phyloP scores from a whole-genome alignment of 1,140 invertebrate genomes.

The Nomia melanderi region DNA sequence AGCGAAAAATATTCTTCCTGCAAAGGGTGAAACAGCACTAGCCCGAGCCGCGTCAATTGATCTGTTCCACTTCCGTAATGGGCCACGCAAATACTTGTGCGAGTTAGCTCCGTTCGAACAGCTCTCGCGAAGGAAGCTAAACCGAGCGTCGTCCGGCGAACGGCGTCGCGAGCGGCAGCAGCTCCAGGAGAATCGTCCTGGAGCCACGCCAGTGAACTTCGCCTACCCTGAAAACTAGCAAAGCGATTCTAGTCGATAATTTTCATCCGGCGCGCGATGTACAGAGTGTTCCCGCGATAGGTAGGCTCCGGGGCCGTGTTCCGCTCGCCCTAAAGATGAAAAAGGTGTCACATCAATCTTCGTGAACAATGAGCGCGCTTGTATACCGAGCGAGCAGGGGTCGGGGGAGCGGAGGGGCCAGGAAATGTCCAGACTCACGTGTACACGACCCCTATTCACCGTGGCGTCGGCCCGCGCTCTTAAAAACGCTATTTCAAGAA shows the following conservation, averaged over 20 bases:
- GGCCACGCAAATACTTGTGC: no score
- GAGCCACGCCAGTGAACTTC: neutral
- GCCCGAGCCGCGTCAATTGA: no score
- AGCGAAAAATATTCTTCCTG: no score
- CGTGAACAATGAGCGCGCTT: no score
- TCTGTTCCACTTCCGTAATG: no score
- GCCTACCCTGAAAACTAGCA: neutral
- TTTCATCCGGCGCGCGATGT: neutral
- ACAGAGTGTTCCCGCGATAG: neutral
- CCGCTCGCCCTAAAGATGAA: neutral
- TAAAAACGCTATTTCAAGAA: neutral
- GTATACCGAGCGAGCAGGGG: no score
- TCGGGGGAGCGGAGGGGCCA: no score
- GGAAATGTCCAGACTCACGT: neutral
- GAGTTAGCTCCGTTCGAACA: no score
- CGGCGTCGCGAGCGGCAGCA: neutral
- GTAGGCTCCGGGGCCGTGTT: neutral
- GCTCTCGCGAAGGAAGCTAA: no score
- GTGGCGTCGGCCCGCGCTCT: neutral
- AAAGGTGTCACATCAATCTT: neutral
- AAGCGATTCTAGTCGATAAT: slow-evolving; percentile 3
- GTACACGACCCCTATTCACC: neutral
- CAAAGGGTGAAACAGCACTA: no score
- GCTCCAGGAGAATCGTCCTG: neutral
- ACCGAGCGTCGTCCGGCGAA: no score